phyloP scores from a whole-genome alignment of 1,140 invertebrate genomes.

The Drosophila bocqueti region DNA sequence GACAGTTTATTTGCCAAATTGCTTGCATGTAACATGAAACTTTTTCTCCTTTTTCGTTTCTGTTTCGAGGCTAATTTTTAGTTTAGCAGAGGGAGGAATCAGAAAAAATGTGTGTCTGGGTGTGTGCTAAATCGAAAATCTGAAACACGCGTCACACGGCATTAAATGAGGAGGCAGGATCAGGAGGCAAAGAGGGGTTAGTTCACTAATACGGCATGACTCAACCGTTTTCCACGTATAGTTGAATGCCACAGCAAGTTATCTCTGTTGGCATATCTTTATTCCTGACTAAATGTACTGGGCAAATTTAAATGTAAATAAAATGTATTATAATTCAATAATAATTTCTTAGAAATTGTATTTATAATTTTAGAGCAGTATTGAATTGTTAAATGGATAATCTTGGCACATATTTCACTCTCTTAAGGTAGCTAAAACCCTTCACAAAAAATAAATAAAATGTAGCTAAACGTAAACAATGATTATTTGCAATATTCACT shows the following conservation, averaged over 20 bases:
- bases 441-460: no score
- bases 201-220: conserved; percentile 63
- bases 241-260: conserved; percentile 3
- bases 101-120: conserved; percentile 25
- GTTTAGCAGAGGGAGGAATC: conserved; percentile 14
- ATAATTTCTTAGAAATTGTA: background rate
- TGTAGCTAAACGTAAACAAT: no score
- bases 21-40: conserved; percentile 80
- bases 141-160: conserved; percentile 74
- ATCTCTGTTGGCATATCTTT: conserved; percentile 23
- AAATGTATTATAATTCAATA: no score
- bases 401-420: no score
- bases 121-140: conserved; percentile 80
- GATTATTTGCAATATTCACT: no score
- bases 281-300: conserved; percentile 14
- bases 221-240: conserved; percentile 54
- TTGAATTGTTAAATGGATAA: background rate
- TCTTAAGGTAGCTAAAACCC: no score
- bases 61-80: conserved; percentile 69
- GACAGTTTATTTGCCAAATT: conserved; percentile 83
- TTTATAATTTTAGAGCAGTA: background rate
- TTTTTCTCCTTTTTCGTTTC: conserved; percentile 48
- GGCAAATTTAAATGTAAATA: no score
- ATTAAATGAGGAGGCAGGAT: conserved; percentile 28
- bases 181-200: conserved; percentile 1